These are phyloP conservation scores for Notocelia uddmanniana DNA, from an alignment of 2,888 invertebrate genomes.

Conservation along the genomic window DNA sequence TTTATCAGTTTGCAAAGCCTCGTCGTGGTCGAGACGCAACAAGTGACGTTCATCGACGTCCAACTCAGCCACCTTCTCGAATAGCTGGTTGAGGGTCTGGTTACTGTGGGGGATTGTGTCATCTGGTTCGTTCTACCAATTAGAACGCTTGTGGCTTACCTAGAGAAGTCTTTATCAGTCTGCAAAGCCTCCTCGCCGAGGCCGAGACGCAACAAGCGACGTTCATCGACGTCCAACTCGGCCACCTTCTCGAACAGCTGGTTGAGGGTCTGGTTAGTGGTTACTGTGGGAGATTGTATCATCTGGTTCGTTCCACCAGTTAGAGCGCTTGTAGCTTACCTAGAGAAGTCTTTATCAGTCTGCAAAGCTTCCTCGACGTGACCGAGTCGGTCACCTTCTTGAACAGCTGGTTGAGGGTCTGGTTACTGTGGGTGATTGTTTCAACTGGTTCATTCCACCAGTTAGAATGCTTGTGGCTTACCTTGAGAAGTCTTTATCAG, in stretches of 20 bases:
- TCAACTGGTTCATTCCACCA: too few species aligned
- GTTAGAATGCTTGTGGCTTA: too few species aligned
- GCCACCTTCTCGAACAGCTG: slow-evolving; percentile 99
- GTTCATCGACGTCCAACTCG: slow-evolving; percentile 98
- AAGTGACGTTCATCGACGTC: slow-evolving; percentile 99
- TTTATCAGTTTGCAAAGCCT: slow-evolving; percentile 99
- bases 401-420: slow-evolving; percentile 99
- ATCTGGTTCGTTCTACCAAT: too few species aligned
- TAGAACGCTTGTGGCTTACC: slow-evolving; percentile 69
- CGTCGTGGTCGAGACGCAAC: slow-evolving; percentile 99
- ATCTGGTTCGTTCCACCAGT: too few species aligned
- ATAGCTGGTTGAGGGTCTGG: slow-evolving; percentile 99
- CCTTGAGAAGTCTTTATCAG: slow-evolving; percentile 99
- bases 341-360: slow-evolving; percentile 99
- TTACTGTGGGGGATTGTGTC: too few species aligned
- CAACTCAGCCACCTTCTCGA: slow-evolving; percentile 99
- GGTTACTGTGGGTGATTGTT: slow-evolving; percentile 99
- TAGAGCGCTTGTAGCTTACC: too few species aligned
- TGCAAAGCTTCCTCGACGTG: slow-evolving; percentile 99
- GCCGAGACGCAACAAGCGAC: slow-evolving; percentile 98
- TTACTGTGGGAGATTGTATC: too few species aligned
- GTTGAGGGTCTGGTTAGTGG: slow-evolving; percentile 99
- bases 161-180: too few species aligned
- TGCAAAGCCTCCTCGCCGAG: slow-evolving; percentile 99
- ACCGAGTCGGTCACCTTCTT: slow-evolving; percentile 99